Conservation (phyloP, 92 coral and sea anemone species). For the Palythoa grandiflora region DNA sequence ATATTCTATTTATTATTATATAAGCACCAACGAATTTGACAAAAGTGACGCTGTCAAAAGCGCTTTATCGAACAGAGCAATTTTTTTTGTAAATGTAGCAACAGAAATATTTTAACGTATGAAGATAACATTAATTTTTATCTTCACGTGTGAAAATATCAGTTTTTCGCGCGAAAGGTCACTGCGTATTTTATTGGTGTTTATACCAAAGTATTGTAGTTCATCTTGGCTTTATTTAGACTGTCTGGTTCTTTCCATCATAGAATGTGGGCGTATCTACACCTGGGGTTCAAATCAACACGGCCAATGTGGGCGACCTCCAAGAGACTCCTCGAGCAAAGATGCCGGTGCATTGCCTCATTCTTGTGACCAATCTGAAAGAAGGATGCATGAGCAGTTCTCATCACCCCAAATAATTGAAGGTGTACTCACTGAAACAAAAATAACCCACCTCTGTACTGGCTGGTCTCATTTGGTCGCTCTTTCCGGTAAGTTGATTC, state of each 20-base stretch:
- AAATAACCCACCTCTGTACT: conserved; percentile 56
- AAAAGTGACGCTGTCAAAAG: too few relatives aligned
- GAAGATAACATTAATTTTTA: neutral
- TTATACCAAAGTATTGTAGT: neutral
- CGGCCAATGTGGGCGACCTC: conserved; percentile 79
- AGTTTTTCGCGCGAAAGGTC: too few relatives aligned
- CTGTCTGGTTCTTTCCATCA: neutral
- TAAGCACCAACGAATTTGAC: too few relatives aligned
- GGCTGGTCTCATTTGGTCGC: conserved; percentile 88
- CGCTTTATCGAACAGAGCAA: too few relatives aligned
- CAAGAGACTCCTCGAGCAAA: neutral
- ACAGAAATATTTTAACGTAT: too few relatives aligned
- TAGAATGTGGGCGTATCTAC: conserved; percentile 69
- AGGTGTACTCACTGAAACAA: conserved; percentile 55
- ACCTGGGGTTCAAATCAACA: conserved; percentile 92
- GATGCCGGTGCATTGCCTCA: neutral
- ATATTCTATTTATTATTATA: too few relatives aligned
- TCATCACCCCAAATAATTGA: conserved; percentile 66
- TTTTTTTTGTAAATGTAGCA: too few relatives aligned
- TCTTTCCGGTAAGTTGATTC: conserved; percentile 56
- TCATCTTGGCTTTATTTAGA: neutral
- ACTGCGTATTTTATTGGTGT: too few relatives aligned
- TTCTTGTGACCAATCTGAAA: conserved; percentile 14
- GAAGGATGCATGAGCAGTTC: conserved; percentile 13
- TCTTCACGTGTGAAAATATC: neutral